Evolutionary conservation across 2,888 invertebrate genomes (phyloP).

Genomic region (Tachina lurida): DNA sequence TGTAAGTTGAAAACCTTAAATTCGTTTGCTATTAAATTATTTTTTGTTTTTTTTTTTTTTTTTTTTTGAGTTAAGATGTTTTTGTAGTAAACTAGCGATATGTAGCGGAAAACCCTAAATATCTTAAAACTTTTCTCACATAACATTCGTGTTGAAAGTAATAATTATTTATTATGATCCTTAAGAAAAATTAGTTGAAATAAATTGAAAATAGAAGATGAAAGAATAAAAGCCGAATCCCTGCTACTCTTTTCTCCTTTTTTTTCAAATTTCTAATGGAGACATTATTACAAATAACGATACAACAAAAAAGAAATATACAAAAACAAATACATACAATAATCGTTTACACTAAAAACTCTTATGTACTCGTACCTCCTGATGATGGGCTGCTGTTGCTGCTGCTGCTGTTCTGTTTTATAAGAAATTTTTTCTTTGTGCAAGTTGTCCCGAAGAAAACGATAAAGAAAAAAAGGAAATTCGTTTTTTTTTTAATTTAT

Average conservation of each 20-base stretch:
- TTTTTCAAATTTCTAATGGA: slow-evolving; percentile 25
- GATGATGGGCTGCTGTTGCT: slow-evolving; percentile 15
- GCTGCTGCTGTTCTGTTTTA: slow-evolving; percentile 18
- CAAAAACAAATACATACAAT: background rate
- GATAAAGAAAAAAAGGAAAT: slow-evolving; percentile 18
- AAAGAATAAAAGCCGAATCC: slow-evolving; percentile 31
- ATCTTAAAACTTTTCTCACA: background rate
- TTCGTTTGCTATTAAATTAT: too few species aligned
- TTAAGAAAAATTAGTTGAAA: slow-evolving; percentile 36
- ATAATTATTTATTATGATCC: slow-evolving; percentile 48
- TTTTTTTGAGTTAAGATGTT: too few species aligned
- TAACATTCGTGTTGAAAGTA: slow-evolving; percentile 4
- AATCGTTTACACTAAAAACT: slow-evolving; percentile 3
- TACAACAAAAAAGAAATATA: background rate
- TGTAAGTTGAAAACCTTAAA: too few species aligned
- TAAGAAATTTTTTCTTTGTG: slow-evolving; percentile 8
- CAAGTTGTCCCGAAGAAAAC: slow-evolving; percentile 38
- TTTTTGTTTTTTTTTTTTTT: too few species aligned
- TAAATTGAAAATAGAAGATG: slow-evolving; percentile 32
- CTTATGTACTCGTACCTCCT: slow-evolving; percentile 3
- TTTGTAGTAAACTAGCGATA: too few species aligned
- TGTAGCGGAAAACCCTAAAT: background rate
- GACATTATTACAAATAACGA: background rate
- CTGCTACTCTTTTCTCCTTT: background rate
- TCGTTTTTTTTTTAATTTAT: slow-evolving; percentile 25